Conservation (phyloP, 2,113 vertebrate genomes). For the Callospermophilus lateralis region DNA sequence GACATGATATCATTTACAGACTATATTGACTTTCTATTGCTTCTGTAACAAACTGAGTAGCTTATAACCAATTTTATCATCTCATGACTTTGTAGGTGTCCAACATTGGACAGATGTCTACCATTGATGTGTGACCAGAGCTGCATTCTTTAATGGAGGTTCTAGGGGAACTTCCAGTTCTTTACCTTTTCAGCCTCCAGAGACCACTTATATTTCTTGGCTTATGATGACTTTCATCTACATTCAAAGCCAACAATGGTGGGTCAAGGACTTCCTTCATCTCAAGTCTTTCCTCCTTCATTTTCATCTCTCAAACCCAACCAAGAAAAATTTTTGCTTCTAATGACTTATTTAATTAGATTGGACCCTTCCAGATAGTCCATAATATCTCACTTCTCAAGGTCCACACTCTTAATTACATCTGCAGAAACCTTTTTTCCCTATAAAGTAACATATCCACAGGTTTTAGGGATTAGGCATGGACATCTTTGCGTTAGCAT, state of each 20-base stretch:
- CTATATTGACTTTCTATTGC: neutral
- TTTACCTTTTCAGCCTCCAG: neutral
- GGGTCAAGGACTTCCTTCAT: neutral
- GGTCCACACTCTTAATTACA: neutral
- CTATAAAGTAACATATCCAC: neutral
- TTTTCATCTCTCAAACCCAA: neutral
- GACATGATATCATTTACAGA: neutral
- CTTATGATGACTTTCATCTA: neutral
- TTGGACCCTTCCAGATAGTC: neutral
- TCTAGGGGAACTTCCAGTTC: neutral
- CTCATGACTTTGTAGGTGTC: neutral
- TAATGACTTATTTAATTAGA: neutral
- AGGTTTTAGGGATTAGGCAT: neutral
- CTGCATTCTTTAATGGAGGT: neutral
- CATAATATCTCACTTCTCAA: neutral
- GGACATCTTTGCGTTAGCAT: neutral
- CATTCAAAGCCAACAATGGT: neutral
- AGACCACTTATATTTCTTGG: neutral
- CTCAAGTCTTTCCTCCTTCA: neutral
- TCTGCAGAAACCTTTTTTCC: neutral
- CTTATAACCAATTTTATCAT: conserved; percentile 2
- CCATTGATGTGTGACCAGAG: neutral
- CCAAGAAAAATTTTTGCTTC: neutral
- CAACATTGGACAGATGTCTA: neutral
- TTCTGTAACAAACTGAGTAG: neutral